Conservation (phyloP, 2,888 invertebrate species). For the Oscheius sp. region DNA sequence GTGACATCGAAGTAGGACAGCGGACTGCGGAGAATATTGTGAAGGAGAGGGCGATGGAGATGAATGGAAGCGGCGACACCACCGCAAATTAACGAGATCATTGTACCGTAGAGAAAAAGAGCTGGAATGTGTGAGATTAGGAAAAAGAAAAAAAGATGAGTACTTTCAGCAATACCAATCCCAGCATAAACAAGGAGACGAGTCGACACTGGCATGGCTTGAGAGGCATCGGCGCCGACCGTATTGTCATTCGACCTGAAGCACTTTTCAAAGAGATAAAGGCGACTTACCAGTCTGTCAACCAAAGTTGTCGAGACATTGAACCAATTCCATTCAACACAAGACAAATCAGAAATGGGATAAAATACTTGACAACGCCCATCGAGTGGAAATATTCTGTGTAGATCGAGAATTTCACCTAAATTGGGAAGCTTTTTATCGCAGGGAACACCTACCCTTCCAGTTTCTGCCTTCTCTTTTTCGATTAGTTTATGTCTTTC, state of each 20-base stretch:
- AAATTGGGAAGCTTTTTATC: background rate
- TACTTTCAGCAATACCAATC: slow-evolving; percentile 66
- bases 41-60: slow-evolving; percentile 66
- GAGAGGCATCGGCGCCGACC: slow-evolving; percentile 40
- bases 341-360: slow-evolving; percentile 49
- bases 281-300: slow-evolving; percentile 61
- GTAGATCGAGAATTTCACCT: slow-evolving; percentile 67
- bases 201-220: slow-evolving; percentile 48
- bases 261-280: background rate
- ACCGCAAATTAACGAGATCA: slow-evolving; percentile 63
- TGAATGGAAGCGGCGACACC: slow-evolving; percentile 67
- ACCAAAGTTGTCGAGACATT: slow-evolving; percentile 68
- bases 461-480: slow-evolving; percentile 68
- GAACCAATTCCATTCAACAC: slow-evolving; percentile 53
- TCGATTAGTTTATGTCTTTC: slow-evolving; percentile 55
- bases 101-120: slow-evolving; percentile 58
- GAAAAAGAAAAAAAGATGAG: background rate
- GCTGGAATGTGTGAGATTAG: slow-evolving; percentile 38
- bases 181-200: slow-evolving; percentile 67
- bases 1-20: slow-evolving; percentile 70
- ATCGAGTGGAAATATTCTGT: slow-evolving; percentile 66
- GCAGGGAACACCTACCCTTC: slow-evolving; percentile 49
- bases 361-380: slow-evolving; percentile 60
- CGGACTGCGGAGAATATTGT: slow-evolving; percentile 64
- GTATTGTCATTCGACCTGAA: slow-evolving; percentile 67